Evolutionary conservation across 2,888 invertebrate species (phyloP).

Genomic region (Punctoribates punctum): DNA sequence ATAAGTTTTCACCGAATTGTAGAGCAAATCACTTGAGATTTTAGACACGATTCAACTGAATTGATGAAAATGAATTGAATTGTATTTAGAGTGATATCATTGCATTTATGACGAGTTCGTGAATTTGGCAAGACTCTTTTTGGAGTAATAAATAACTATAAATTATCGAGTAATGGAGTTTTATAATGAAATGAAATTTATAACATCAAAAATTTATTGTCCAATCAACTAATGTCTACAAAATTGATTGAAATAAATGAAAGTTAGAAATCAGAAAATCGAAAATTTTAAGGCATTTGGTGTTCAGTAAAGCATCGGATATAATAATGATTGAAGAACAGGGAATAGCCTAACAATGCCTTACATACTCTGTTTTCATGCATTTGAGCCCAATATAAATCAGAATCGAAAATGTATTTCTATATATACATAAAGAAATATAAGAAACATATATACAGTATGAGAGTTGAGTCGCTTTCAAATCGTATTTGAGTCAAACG

Average conservation of each 20-base stretch:
- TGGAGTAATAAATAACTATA: too few species aligned
- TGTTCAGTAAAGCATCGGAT: neutral
- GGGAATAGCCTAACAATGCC: neutral
- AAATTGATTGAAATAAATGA: conserved; percentile 14
- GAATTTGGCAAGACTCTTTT: too few species aligned
- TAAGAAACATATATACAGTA: too few species aligned
- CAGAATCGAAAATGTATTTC: too few species aligned
- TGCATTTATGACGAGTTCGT: too few species aligned
- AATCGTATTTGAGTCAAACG: neutral
- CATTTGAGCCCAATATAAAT: neutral
- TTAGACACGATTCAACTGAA: too few species aligned
- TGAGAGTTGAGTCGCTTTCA: neutral
- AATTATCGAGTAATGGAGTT: neutral
- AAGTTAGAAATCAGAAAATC: neutral
- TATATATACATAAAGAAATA: too few species aligned
- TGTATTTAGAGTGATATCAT: too few species aligned
- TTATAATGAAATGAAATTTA: neutral
- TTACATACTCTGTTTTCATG: neutral
- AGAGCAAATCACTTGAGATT: too few species aligned
- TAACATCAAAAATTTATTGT: conserved; percentile 3
- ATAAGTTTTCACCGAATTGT: too few species aligned
- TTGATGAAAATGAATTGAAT: too few species aligned
- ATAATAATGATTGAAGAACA: neutral
- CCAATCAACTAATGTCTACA: conserved; percentile 5
- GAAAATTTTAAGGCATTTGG: neutral